Evolutionary conservation across 2,113 vertebrate species (phyloP).

Genomic region (Gallinago paraguaiae): DNA sequence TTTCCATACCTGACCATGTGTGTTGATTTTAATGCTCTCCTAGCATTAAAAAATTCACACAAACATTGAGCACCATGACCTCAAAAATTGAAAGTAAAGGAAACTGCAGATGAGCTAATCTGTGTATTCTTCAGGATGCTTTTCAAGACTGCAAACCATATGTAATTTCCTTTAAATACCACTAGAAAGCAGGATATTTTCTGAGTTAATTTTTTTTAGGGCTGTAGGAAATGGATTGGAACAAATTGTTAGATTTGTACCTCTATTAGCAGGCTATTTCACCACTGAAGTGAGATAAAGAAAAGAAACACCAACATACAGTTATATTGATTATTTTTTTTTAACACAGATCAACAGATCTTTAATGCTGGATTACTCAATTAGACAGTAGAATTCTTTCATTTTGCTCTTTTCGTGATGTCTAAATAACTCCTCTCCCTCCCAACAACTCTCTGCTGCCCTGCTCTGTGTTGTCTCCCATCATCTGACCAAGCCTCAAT

Average conservation of each 20-base stretch:
- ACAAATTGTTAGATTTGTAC: neutral
- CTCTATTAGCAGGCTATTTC: neutral
- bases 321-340: neutral
- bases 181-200: neutral
- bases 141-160: fast-evolving
- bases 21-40: neutral
- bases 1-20: neutral
- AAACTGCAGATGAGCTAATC: neutral
- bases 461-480: neutral
- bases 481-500: neutral
- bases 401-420: neutral
- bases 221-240: neutral
- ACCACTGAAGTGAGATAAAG: neutral
- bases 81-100: neutral
- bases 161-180: neutral
- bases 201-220: neutral
- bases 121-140: neutral
- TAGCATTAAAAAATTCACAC: neutral
- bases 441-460: neutral
- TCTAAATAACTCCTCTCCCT: neutral
- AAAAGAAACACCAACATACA: neutral
- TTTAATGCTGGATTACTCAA: neutral
- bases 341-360: neutral
- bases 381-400: neutral
- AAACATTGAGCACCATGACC: neutral